Conservation (phyloP, 2,113 vertebrate species). For the Anarhynchus alexandrinus region DNA sequence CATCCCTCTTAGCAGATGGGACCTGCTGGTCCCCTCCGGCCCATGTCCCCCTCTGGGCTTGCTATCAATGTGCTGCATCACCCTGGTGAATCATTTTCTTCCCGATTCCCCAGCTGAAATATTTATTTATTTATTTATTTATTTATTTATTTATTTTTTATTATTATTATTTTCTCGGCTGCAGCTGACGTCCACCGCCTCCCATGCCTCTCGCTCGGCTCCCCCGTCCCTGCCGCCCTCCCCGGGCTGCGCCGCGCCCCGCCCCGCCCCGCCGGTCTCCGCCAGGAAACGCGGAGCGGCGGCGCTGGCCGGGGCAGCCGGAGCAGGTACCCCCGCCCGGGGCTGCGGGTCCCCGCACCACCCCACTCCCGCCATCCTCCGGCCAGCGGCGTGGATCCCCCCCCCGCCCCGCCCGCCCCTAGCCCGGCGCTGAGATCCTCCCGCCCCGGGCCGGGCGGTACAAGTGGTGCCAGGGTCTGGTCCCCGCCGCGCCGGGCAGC, state of each 20-base stretch:
- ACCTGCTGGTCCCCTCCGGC: not conserved
- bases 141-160: not conserved
- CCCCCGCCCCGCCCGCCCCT: no score
- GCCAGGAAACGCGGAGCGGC: not conserved
- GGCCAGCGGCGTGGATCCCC: no score
- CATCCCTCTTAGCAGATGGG: not conserved
- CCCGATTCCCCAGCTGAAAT: not conserved
- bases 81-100: not conserved
- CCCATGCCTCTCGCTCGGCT: rapidly evolving
- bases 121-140: not conserved
- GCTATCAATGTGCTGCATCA: not conserved
- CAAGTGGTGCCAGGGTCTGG: not conserved
- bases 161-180: not conserved
- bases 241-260: not conserved
- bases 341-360: rapidly evolving
- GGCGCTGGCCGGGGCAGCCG: no score
- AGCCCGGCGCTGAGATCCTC: no score
- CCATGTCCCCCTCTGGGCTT: not conserved
- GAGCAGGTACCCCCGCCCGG: not conserved
- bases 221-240: not conserved
- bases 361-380: not conserved
- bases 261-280: not conserved
- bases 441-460: no score
- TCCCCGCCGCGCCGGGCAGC: not conserved
- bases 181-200: rapidly evolving